phyloP scores from a whole-genome alignment of 2,113 vertebrate genomes.

The Perccottus glenii region DNA sequence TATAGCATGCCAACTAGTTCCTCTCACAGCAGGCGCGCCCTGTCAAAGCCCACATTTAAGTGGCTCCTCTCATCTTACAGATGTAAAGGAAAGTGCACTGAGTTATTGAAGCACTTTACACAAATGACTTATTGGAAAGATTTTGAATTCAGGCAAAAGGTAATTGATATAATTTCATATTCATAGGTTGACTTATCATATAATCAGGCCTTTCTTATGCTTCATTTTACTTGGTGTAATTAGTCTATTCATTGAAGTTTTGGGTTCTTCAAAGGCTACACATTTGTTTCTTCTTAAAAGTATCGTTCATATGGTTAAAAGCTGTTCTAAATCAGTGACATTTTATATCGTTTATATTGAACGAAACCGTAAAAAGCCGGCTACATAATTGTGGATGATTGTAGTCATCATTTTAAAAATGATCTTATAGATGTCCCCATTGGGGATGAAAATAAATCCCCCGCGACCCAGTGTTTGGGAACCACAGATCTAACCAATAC shows the following conservation, averaged over 20 bases:
- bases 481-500: neutral
- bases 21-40: conserved; percentile 29
- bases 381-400: no score
- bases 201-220: conserved; percentile 20
- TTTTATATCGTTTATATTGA: neutral
- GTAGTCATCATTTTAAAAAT: no score
- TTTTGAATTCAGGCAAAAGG: conserved; percentile 11
- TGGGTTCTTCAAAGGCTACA: no score
- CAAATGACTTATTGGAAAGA: conserved; percentile 2
- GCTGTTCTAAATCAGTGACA: neutral
- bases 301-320: neutral
- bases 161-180: conserved; percentile 15
- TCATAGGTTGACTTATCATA: conserved; percentile 15
- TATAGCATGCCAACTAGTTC: conserved; percentile 52
- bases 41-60: conserved; percentile 50
- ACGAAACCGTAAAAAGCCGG: no score
- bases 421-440: no score
- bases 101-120: conserved; percentile 18
- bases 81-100: conserved; percentile 13
- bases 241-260: no score
- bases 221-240: neutral
- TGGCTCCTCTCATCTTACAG: conserved; percentile 25
- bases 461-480: no score
- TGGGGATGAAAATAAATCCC: no score
- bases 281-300: no score